A percentile compares a stretch with the other conserved stretches of the same genome.
Evolutionary conservation across 2,113 vertebrate genomes (phyloP).

Genomic region (Mesitornis unicolor): DNA sequence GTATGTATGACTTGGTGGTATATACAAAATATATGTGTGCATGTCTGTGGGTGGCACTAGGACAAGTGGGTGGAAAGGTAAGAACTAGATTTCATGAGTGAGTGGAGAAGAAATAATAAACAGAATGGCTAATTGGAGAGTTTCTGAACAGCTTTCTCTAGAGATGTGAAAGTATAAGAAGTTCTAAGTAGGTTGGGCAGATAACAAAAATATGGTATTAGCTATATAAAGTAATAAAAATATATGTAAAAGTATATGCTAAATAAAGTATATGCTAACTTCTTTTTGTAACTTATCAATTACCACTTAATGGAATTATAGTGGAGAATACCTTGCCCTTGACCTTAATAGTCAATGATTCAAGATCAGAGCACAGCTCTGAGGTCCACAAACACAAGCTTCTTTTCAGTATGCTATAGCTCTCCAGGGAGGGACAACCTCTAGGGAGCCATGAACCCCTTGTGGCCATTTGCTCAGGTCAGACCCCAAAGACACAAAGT

Average conservation of each 20-base stretch:
- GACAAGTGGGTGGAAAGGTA: neutral
- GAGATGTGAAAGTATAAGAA: neutral
- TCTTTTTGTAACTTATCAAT: neutral
- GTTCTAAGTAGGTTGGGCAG: slow-evolving; percentile 3
- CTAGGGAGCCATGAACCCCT: neutral
- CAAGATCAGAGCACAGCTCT: neutral
- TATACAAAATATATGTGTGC: neutral
- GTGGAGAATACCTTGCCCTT: neutral
- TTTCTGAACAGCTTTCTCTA: neutral
- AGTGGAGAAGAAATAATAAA: slow-evolving; percentile 19
- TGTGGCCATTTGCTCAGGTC: neutral
- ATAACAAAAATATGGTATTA: neutral
- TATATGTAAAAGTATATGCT: neutral
- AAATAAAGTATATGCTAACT: neutral
- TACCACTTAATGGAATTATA: neutral
- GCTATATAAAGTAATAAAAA: neutral
- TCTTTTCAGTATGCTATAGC: neutral
- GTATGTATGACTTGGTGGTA: neutral
- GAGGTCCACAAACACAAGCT: neutral
- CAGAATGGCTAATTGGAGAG: neutral
- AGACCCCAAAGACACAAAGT: neutral
- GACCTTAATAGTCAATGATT: neutral
- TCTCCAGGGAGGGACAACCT: neutral
- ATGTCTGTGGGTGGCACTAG: neutral
- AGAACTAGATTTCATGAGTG: neutral